phyloP scores from a whole-genome alignment of 2,888 invertebrate genomes.

The Automeris io region DNA sequence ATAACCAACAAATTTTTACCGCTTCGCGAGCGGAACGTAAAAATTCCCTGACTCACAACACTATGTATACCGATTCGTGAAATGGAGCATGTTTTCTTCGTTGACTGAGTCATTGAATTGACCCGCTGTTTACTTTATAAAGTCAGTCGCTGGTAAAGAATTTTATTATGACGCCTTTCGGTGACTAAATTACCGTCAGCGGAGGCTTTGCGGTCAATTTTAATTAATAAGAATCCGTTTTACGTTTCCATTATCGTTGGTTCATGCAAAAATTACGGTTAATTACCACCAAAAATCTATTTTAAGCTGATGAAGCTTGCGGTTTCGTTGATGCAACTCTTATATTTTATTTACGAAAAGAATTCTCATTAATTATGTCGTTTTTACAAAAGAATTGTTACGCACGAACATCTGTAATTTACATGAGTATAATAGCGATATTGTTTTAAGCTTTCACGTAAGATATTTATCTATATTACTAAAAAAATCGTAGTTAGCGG shows the following conservation, averaged over 20 bases:
- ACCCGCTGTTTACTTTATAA: constrained; percentile 17
- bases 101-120: constrained; percentile 25
- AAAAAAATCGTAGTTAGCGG: too few species aligned
- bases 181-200: constrained; percentile 10
- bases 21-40: background rate
- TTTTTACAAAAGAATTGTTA: too few species aligned
- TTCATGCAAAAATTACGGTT: too few species aligned
- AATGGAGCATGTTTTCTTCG: constrained; percentile 40
- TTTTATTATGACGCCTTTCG: constrained; percentile 11
- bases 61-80: constrained; percentile 24
- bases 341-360: too few species aligned
- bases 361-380: too few species aligned
- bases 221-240: background rate
- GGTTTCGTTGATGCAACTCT: too few species aligned
- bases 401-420: too few species aligned
- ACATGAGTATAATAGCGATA: too few species aligned
- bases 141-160: constrained; percentile 12
- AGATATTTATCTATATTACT: too few species aligned
- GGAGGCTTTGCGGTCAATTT: constrained; percentile 4
- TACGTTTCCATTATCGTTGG: background rate
- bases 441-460: too few species aligned
- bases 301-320: too few species aligned
- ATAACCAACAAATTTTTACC: constrained; percentile 4
- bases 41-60: constrained; percentile 14
- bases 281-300: too few species aligned